A percentile compares a stretch with the other conserved stretches of the same genome.
Evolutionary conservation across 2,888 invertebrate species (phyloP).

Genomic region (Eucera pruinosa): DNA sequence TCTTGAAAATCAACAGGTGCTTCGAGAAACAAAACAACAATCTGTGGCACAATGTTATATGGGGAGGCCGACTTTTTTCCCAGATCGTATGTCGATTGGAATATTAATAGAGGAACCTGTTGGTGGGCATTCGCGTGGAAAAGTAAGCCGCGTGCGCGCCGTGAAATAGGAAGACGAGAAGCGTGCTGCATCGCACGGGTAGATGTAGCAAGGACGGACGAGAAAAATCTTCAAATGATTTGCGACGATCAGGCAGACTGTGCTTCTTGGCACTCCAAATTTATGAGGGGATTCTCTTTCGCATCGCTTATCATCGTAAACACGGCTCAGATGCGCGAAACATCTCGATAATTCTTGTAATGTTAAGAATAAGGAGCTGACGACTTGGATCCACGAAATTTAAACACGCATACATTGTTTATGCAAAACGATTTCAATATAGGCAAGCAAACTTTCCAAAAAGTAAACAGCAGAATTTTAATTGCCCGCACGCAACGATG

Average conservation of each 20-base stretch:
- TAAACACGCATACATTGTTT: neutral
- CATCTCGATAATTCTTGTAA: conserved; percentile 5
- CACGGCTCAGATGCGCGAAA: neutral
- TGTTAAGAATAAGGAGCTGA: neutral
- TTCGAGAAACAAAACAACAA: neutral
- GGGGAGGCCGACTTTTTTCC: neutral
- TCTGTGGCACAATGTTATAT: neutral
- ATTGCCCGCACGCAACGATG: no score
- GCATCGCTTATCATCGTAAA: conserved; percentile 13
- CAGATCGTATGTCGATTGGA: conserved; percentile 38
- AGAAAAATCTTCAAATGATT: conserved; percentile 14
- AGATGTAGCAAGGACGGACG: conserved; percentile 31
- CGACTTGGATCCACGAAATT: neutral
- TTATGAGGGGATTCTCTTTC: conserved; percentile 17
- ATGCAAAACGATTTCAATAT: neutral
- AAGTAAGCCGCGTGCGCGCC: conserved; percentile 36
- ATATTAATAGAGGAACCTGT: conserved; percentile 68
- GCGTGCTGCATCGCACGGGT: neutral
- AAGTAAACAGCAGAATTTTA: neutral
- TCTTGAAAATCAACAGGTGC: neutral
- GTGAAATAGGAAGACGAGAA: neutral
- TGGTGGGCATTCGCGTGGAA: conserved; percentile 51
- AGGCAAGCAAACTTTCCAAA: neutral
- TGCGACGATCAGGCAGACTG: neutral
- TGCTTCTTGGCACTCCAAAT: conserved; percentile 16